Evolutionary conservation across 2,113 vertebrate species (phyloP).

Genomic region (Tichodroma muraria): DNA sequence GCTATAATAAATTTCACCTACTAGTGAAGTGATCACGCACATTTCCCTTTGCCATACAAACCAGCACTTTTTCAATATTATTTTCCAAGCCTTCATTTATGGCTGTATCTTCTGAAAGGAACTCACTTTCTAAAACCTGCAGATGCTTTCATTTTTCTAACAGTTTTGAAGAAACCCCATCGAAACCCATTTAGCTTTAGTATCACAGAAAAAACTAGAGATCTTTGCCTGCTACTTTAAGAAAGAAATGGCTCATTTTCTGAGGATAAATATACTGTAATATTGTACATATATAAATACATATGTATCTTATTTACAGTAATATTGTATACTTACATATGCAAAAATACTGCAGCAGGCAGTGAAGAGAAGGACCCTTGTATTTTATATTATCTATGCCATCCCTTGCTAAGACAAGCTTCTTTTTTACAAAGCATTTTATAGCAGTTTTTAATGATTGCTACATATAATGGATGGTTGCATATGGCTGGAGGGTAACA

Average conservation of each 20-base stretch:
- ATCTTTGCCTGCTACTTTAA: neutral
- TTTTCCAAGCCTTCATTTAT: neutral
- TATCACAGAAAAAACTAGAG: neutral
- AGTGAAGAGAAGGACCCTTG: neutral
- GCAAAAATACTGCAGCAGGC: neutral
- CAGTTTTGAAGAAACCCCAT: neutral
- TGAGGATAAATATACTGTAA: neutral
- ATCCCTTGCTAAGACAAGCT: neutral
- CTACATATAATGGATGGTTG: slow-evolving; percentile 16
- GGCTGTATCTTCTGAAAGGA: neutral
- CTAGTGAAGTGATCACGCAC: neutral
- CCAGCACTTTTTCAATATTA: neutral
- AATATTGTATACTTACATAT: neutral
- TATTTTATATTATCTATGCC: neutral
- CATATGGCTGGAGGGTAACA: slow-evolving; percentile 43
- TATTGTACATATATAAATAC: neutral
- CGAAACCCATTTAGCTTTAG: neutral
- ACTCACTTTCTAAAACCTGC: neutral
- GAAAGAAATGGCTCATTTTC: neutral
- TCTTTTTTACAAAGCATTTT: slow-evolving; percentile 5
- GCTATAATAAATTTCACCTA: neutral
- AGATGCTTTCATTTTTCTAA: neutral
- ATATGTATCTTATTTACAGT: neutral
- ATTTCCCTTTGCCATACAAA: neutral
- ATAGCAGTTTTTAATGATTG: slow-evolving; percentile 10